Percentiles rank a stretch among this genome's conserved stretches.
Evolutionary conservation across 1,140 invertebrate genomes (phyloP).

Genomic region (Mercenaria mercenaria): DNA sequence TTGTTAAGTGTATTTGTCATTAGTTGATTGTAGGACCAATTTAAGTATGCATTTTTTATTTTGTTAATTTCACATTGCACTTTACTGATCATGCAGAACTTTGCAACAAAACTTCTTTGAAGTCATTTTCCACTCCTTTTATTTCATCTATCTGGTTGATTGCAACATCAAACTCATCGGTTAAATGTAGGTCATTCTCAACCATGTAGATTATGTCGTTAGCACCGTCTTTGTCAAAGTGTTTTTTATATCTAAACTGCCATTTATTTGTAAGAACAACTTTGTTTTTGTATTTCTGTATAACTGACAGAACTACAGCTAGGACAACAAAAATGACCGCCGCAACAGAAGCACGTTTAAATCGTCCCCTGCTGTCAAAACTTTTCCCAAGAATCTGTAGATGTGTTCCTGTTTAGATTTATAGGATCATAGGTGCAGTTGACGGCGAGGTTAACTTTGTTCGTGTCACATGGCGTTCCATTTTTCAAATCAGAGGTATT

Average conservation of each 20-base stretch:
- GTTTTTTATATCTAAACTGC: slow-evolving; percentile 9
- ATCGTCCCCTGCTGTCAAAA: not conserved
- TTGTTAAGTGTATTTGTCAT: too few species aligned
- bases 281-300: not conserved
- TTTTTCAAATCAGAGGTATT: not conserved
- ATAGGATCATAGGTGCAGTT: too few species aligned
- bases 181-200: not conserved
- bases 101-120: not conserved
- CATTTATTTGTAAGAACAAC: not conserved
- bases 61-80: too few species aligned
- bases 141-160: not conserved
- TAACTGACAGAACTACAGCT: not conserved
- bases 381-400: not conserved
- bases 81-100: not conserved
- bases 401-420: not conserved
- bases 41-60: too few species aligned
- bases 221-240: not conserved
- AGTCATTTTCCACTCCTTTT: not conserved
- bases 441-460: not conserved
- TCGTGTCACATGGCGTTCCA: not conserved
- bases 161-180: not conserved
- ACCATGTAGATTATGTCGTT: not conserved
- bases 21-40: too few species aligned
- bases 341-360: not conserved
- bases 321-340: not conserved